phyloP scores from a whole-genome alignment of 2,113 vertebrate genomes.

The Smithornis capensis region DNA sequence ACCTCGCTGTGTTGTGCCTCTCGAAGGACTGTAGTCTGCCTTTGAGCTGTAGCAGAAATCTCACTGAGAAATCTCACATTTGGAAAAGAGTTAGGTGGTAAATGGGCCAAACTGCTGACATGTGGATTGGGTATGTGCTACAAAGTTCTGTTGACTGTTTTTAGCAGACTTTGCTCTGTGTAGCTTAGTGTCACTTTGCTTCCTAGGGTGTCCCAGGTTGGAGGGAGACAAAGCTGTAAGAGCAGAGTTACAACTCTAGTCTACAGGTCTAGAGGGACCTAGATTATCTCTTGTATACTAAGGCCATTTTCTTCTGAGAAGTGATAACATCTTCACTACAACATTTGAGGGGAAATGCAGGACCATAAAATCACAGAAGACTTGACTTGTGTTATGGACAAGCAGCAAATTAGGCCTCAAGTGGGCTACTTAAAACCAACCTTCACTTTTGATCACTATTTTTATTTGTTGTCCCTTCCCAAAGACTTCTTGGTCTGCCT shows the following conservation, averaged over 20 bases:
- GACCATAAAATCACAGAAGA: not conserved
- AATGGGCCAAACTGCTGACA: not conserved
- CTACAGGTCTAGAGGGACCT: not conserved
- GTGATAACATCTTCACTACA: not conserved
- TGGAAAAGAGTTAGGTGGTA: not conserved
- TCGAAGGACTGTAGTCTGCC: not conserved
- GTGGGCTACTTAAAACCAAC: not conserved
- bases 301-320: not conserved
- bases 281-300: not conserved
- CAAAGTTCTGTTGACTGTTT: not conserved
- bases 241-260: not conserved
- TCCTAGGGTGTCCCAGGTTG: not conserved
- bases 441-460: not conserved
- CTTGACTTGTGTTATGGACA: not conserved
- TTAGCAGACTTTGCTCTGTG: not conserved
- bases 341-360: not conserved
- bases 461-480: not conserved
- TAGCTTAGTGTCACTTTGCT: not conserved
- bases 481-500: not conserved
- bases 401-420: not conserved
- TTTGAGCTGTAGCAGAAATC: conserved; percentile 19
- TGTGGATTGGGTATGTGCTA: not conserved
- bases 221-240: not conserved
- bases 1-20: not conserved
- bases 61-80: not conserved